Evolutionary conservation across 1,140 invertebrate genomes (phyloP), one percentile per base, ranked within the genome.

Genomic region (Leptinotarsa texana): DNA sequence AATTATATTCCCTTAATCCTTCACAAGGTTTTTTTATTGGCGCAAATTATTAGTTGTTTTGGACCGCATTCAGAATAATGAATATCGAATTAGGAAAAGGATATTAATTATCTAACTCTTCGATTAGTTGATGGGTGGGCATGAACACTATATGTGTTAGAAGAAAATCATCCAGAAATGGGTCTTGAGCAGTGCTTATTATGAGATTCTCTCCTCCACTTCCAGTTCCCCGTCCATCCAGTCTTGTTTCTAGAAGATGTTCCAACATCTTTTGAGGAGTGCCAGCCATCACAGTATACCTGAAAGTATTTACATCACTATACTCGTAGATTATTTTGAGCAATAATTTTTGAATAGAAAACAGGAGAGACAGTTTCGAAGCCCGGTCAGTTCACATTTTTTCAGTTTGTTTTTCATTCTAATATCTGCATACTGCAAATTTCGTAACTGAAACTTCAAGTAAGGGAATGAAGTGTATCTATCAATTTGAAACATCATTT

Each of bases 201-300:
- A 83, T 80, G 33, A 82, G 79, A 78, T 77, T 79, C 78, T 88
- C 87, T 73, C 86, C 86, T 62, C 86, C 85, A 66, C 86, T 85
- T 18, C 86, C 85, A 67, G 84, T 82, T 72, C 86, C 85, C 69
- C 88, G 81, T 73, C 88, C 89, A 77, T 93, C 90, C 75, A 95
- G 87, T 77, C 93, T 87, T 22, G 94, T 96, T 84, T 96, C 95
- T 71, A 96, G 86, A 21, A 96, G 87, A 86, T 96, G 93, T 86
- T 96, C 94, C 75, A 96, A 85, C 90, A 96, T 95, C 85, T 96
- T 96, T 82, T 93, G 92, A 24, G 95, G 92, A 62, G 93, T 94
- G 49, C 95, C 95, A 73, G 94, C 93, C 92, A 96, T 95, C 49
- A 96, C 94, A 80, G 92, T 94, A 84, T 96, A 96, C 86, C 94